Base-by-base conservation (phyloP, 2,113 vertebrate species). In the Prinia subflava region DNA sequence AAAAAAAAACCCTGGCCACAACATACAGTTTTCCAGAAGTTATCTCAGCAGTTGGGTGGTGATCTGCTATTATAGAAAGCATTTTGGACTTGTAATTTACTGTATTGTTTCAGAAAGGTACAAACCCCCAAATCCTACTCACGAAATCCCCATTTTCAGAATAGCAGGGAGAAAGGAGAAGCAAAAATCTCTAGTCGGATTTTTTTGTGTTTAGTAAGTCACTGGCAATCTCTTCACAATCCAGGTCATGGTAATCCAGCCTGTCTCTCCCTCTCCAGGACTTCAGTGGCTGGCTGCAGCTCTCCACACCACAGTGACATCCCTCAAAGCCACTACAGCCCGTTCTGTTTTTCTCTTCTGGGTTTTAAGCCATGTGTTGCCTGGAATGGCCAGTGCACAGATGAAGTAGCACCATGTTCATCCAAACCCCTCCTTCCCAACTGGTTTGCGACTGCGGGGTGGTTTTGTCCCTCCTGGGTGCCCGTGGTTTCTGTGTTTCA, bases 401-500 rank as follows among this genome's bases (percentile, higher is more conserved):
- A 81, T 64, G 52, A 88, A 90, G 18, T 37, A 88, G 78, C 50
- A 47, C 44, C 41, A 30, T 4, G 10, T 28, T 62, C 57, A 70
- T 52, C 79, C 82, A 83, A 86, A 90, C 16, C 68, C 75, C 73
- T 92, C 82, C 68, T 88, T 70, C 37, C 73, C 79, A 70, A 63
- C 11, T 4, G 6, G 79, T 69, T 55, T 67, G 70, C 0, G 0
- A 42, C 42, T 1, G 3, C 0, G 0, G 67, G 33, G 42, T 47
- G 35, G 63, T 76, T 94, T 74, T 74, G 60, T 55, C 47, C 47
- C 47, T 80, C 55, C n/a, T 2, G 3, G 59, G 71, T 70, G 71
- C 44, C 1, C 0, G 5, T 10, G 71, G 2, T 3, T 90, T 94
- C 64, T 70, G 39, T 0, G 3, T 62, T 77, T 85, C 81, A 64